Evolutionary conservation across 2,888 invertebrate species (phyloP), one percentile per base, ranked within the genome.

Genomic region (Eupithecia subfuscata): DNA sequence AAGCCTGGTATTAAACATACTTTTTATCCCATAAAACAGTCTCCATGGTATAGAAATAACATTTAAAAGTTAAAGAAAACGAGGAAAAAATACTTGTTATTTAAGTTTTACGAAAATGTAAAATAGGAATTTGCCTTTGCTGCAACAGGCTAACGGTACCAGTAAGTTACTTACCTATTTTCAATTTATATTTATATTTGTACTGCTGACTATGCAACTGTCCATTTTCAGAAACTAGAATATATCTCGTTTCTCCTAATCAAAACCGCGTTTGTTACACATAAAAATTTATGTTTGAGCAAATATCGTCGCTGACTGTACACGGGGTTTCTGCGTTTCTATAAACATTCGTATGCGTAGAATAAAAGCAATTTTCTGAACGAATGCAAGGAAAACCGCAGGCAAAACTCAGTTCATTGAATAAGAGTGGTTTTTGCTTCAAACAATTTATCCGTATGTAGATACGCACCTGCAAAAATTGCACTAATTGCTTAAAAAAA

Each of bases 401-500:
- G 25, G 14, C 25, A 6, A 60, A 25, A 60, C 60, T 12, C 25
- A 12, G 22, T 25, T 60, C 11, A 56, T 56, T 56, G 3, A 56
- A 0, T 56, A 52, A 18, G 14, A 25, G 25, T 60, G 12, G 25
- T 22, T 56, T 56, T 56, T 56, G 11, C 56, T 11, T 11, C n/a
- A 56, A 11, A 56, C 56, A 22, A 22, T 56, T 56, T 60, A 60
- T 60, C 60, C 25, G 25, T 25, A 60, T 25, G 25, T 11, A 60
- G 60, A 60, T 60, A 60, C 14, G 25, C 60, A 60, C 60, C 60
- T 60, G 60, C 25, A 25, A 25, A 25, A 25, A 60, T 60, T 89
- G 82, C 83, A 80, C 85, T 91, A 90, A 91, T 91, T 90, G 87
- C 88, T 83, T 84, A 84, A 80, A 84, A 79, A 84, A 86, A 89